Conservation (phyloP, 2,888 invertebrate genomes). For the Polydrusus cervinus region DNA sequence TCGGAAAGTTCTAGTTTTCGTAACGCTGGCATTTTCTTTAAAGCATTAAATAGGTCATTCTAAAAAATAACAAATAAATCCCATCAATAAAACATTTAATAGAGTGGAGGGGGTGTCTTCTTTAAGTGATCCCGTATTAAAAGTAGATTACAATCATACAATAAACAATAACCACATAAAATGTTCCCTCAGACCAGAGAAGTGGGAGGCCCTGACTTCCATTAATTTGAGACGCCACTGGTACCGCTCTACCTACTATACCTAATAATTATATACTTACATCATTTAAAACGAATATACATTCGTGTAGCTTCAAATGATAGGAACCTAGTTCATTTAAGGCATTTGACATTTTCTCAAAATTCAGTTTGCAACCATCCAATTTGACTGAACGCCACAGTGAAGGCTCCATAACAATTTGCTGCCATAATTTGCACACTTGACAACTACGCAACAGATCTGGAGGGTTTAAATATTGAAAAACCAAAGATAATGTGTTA, state of each 20-base stretch:
- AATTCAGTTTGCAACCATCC: slow-evolving; percentile 30
- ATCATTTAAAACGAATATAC: slow-evolving; percentile 30
- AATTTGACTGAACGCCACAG: slow-evolving; percentile 40
- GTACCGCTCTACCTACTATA: too few species aligned
- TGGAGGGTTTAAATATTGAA: slow-evolving; percentile 26
- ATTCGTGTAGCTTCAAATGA: slow-evolving; percentile 33
- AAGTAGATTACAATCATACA: too few species aligned
- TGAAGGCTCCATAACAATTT: slow-evolving; percentile 14
- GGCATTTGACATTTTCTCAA: slow-evolving; percentile 26
- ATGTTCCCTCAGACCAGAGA: too few species aligned
- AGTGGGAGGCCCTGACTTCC: too few species aligned
- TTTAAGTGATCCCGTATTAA: too few species aligned
- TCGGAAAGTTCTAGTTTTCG: slow-evolving; percentile 35
- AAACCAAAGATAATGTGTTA: slow-evolving; percentile 37
- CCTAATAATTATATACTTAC: slow-evolving; percentile 21
- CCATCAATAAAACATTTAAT: too few species aligned
- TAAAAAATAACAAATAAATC: slow-evolving; percentile 15
- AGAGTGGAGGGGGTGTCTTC: too few species aligned
- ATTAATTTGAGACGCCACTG: too few species aligned
- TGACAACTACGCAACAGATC: slow-evolving; percentile 32
- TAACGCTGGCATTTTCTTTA: slow-evolving; percentile 30
- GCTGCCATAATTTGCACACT: slow-evolving; percentile 42
- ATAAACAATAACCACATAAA: too few species aligned
- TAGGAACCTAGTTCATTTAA: slow-evolving; percentile 6
- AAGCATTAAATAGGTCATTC: slow-evolving; percentile 17